Evolutionary conservation across 1,140 invertebrate species (phyloP), one percentile per base, ranked within the genome.

Genomic region (Drosophila insularis): DNA sequence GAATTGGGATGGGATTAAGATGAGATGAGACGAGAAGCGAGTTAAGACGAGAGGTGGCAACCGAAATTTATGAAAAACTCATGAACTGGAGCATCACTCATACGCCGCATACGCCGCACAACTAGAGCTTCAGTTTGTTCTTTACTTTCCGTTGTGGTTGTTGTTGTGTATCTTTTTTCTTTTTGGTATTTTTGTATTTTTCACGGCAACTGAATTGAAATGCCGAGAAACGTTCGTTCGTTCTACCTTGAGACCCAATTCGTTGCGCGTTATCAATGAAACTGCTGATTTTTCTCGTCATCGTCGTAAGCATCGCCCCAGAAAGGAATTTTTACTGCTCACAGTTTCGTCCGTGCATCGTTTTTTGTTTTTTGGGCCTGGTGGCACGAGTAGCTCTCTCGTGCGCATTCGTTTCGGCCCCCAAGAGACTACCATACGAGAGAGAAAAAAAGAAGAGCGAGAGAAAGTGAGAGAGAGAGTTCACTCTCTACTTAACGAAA

Each of bases 241-340:
- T 17, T 23, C 35, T 78, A 71, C 46, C 67, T 76, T 68, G 81
- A 81, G 81, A 81, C 74, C 81, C 81, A 86, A 71, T 86, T 87
- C 82, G 81, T 69, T 87, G 74, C 81, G 68, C 81, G 81, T 86
- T 86, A 86, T 86, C 82, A 86, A 86, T 86, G 81, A 74, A 86
- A 85, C 81, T 85, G 81, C 81, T 84, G 74, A 85, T 86, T 86
- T 86, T 86, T 86, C 81, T 86, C 81, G 82, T 75, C 82, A 75
- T 86, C 82, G 71, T 87, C 63, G 75, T 82, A 74, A 86, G 81
- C 81, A 86, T 86, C 81, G 82, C 71, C 75, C 71, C 68, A 86
- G 40, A 81, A 86, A 76, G 71, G 53, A 64, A 27, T 56, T 74
- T 62, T 55, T 23, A n/a, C 27, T 68, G 23, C 43, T 23, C 55